phyloP scores from a whole-genome alignment of 2,797 vertebrate species.

The Enteromius treurensis region DNA sequence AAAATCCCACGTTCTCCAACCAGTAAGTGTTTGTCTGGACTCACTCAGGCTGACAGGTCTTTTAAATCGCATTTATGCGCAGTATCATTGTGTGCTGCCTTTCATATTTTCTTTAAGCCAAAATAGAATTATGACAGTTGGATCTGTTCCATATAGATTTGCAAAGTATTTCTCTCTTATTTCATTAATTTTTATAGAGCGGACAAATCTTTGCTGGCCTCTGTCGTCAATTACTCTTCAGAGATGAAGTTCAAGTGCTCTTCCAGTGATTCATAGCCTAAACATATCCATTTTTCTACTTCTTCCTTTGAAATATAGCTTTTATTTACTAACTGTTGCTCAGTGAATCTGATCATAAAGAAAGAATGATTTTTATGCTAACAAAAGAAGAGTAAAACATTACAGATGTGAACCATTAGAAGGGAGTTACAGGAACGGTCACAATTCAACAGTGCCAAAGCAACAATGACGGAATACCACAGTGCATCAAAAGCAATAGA shows the following conservation, averaged over 20 bases:
- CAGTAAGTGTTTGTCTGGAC: constrained; percentile 16
- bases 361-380: neutral
- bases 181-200: constrained; percentile 34
- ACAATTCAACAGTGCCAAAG: constrained; percentile 31
- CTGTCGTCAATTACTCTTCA: constrained; percentile 30
- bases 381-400: constrained; percentile 17
- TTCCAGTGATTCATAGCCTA: constrained; percentile 10
- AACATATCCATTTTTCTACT: neutral
- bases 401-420: constrained; percentile 29
- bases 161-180: constrained; percentile 26
- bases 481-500: constrained; percentile 18
- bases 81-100: neutral
- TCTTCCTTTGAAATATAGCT: constrained; percentile 32
- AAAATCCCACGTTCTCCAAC: constrained; percentile 19
- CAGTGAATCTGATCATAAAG: constrained; percentile 4
- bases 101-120: constrained; percentile 3
- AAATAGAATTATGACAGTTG: constrained; percentile 28
- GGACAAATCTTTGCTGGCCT: constrained; percentile 25
- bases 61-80: constrained; percentile 36
- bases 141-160: constrained; percentile 38
- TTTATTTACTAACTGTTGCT: constrained; percentile 37
- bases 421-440: constrained; percentile 27
- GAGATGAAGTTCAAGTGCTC: constrained; percentile 19
- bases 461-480: constrained; percentile 7
- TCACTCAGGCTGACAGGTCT: constrained; percentile 37